phyloP scores from a whole-genome alignment of 1,140 invertebrate genomes.

The Drosophila tropicalis region DNA sequence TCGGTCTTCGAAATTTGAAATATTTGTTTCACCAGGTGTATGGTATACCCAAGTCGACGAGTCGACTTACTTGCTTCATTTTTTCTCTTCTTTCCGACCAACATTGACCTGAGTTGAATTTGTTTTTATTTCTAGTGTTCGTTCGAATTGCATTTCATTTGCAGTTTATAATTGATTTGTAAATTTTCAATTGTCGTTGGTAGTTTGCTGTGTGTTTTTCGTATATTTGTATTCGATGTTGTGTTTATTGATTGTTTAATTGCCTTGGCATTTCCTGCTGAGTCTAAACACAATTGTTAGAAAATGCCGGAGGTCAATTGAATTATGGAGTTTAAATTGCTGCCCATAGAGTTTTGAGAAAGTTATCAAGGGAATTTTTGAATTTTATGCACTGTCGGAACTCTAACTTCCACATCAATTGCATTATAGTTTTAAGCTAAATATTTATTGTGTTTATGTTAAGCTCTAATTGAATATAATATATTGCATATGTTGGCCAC shows the following conservation, averaged over 20 bases:
- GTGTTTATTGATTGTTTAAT: constrained; percentile 26
- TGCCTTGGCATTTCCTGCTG: constrained; percentile 19
- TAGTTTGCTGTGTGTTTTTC: constrained; percentile 18
- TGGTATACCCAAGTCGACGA: no score
- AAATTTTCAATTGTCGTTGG: constrained; percentile 11
- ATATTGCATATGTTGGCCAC: not conserved
- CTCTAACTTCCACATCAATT: not conserved
- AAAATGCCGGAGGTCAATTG: not conserved
- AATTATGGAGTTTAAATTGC: constrained; percentile 1
- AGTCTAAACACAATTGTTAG: not conserved
- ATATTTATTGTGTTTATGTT: not conserved
- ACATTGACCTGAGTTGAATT: constrained; percentile 31
- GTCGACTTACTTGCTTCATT: no score
- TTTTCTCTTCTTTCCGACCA: not conserved
- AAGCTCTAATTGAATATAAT: not conserved
- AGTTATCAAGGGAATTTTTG: not conserved
- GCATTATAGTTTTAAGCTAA: not conserved
- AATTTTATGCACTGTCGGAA: not conserved
- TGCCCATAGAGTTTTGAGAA: not conserved
- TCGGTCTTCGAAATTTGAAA: no score
- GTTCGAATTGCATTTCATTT: constrained; percentile 33
- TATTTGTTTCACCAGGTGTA: no score
- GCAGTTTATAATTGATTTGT: constrained; percentile 45
- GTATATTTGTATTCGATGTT: constrained; percentile 9
- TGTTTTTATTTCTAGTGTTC: constrained; percentile 1